Evolutionary conservation across 1,140 invertebrate genomes (phyloP), one percentile per base, ranked within the genome.

Genomic region (Drosophila seguyi): DNA sequence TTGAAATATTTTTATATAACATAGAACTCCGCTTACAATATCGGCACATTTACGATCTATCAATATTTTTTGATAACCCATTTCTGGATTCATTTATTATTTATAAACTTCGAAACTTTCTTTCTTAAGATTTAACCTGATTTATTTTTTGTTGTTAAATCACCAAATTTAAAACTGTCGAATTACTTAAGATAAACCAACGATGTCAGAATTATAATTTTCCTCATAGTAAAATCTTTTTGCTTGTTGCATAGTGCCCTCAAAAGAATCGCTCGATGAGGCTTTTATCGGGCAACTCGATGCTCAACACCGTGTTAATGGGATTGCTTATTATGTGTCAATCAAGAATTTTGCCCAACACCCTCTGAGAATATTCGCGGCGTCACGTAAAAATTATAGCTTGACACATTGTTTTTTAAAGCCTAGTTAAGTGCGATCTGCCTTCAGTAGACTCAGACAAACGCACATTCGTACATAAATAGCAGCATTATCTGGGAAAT

Each of bases 281-380:
- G 74, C 68, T 57, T 77, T 73, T 78, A 69, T 67, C 36, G 20
- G 67, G 31, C 60, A 36, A 47, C 55, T 83, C 34, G 58, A 47
- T 36, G 57, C 50, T 67, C 48, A 67, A 79, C 65, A 79, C 61
- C 75, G 83, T 86, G 83, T 75, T 88, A 86, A 86, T 76, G 77
- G 83, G 71, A 87, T 77, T 86, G 79, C 76, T 79, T 86, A 87
- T 87, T 79, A 79, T 75, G 75, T 87, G 75, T 69, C 74, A 77
- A 77, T 77, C 74, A 77, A 44, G 71, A 41, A 61, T 69, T 66
- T 57, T 42, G 58, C 52, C 62, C 60, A 16, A 44, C 41, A 25
- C 25, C 25, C 56, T 41, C 52, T 36, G 20, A 18, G 47, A 58
- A 59, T 68, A 68, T 72, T 75, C 65, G 36, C 31, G 44, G 38